These are phyloP conservation scores for Schizopygopsis pylzovi DNA, from an alignment of 2,797 vertebrate genomes.

Conservation along the genomic window DNA sequence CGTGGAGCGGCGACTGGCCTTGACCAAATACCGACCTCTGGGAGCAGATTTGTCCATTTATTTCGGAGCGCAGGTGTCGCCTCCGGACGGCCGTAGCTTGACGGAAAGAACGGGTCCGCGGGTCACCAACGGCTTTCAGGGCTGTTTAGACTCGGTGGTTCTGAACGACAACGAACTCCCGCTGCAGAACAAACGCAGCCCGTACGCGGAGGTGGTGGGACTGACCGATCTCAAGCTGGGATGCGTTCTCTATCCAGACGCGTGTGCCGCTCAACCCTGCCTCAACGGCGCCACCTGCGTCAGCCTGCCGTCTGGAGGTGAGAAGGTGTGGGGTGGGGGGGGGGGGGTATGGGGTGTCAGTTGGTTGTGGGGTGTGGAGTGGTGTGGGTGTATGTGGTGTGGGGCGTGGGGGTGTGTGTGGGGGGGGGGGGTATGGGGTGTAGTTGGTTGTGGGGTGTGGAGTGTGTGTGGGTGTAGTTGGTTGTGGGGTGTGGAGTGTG, in stretches of 20 bases:
- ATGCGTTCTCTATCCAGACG: conserved; percentile 91
- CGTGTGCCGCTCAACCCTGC: conserved; percentile 88
- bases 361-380: no score
- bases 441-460: no score
- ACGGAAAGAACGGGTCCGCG: conserved; percentile 81
- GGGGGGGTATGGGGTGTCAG: no score
- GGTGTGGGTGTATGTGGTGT: neutral
- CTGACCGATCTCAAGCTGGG: conserved; percentile 92
- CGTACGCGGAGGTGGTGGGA: conserved; percentile 92
- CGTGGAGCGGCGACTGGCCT: conserved; percentile 86
- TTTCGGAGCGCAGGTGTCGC: conserved; percentile 87
- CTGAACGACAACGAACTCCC: conserved; percentile 92
- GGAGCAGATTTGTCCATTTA: conserved; percentile 86
- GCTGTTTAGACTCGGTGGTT: conserved; percentile 92
- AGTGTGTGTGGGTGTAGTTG: neutral
- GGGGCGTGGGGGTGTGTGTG: conserved; percentile 19
- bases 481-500: conserved; percentile 82
- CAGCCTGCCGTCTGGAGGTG: conserved; percentile 90
- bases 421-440: no score
- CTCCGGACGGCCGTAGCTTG: conserved; percentile 82
- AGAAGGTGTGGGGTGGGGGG: neutral
- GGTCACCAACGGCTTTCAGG: conserved; percentile 91
- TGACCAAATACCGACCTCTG: conserved; percentile 80
- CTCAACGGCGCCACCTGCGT: conserved; percentile 90
- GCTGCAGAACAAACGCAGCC: conserved; percentile 93